Conservation (phyloP, 2,888 invertebrate genomes). For the Cylloceria caligata region DNA sequence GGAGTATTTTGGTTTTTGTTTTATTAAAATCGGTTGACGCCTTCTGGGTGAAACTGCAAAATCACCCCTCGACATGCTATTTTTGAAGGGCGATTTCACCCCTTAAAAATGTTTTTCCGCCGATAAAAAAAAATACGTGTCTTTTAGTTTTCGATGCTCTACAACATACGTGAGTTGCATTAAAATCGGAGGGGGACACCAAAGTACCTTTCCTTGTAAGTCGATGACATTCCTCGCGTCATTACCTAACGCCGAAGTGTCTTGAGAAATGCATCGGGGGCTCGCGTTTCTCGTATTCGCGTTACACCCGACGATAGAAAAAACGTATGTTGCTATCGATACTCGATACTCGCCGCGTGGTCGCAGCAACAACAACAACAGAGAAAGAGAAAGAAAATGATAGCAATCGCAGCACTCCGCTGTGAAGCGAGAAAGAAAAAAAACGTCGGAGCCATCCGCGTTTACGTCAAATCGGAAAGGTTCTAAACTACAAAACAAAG, state of each 20-base stretch:
- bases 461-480: no score
- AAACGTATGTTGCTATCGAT: conserved; percentile 49
- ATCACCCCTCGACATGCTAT: no score
- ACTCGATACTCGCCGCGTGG: conserved; percentile 55
- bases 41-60: no score
- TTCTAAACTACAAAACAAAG: neutral
- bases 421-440: conserved; percentile 15
- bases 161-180: no score
- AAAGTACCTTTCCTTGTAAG: no score
- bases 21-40: no score
- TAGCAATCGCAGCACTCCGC: conserved; percentile 20
- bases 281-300: conserved; percentile 63
- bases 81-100: no score
- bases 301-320: conserved; percentile 48
- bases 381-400: conserved; percentile 36
- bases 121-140: no score
- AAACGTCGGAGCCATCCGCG: neutral
- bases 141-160: no score
- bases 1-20: no score
- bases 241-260: conserved; percentile 63
- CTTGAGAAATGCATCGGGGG: conserved; percentile 58
- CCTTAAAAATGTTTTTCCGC: no score
- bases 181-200: no score
- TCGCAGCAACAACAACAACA: conserved; percentile 40
- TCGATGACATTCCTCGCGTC: conserved; percentile 62